Conservation (phyloP, 2,888 invertebrate genomes). For the Myopa testacea region DNA sequence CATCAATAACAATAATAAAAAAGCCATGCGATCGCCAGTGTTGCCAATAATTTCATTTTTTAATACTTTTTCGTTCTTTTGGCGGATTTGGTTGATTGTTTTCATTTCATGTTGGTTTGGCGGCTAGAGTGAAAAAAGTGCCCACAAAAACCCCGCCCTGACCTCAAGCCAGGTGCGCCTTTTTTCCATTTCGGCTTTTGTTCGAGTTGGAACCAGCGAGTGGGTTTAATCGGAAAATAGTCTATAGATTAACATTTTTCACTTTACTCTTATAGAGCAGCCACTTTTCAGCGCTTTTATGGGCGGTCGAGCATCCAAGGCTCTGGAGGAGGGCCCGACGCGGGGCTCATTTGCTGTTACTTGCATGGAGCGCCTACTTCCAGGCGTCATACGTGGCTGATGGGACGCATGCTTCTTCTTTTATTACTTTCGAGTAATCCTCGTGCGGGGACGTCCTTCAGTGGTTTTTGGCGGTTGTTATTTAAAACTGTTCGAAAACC, state of each 20-base stretch:
- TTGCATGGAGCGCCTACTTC: slow-evolving; percentile 14
- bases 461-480: neutral
- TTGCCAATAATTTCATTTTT: slow-evolving; percentile 10
- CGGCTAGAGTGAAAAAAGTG: neutral
- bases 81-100: slow-evolving; percentile 19
- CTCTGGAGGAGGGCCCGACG: neutral
- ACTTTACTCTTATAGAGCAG: slow-evolving; percentile 13
- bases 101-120: slow-evolving; percentile 27
- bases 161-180: neutral
- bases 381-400: neutral
- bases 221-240: slow-evolving; percentile 35
- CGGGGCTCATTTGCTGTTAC: slow-evolving; percentile 3
- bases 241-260: slow-evolving; percentile 33
- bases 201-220: slow-evolving; percentile 36
- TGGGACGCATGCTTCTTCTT: neutral
- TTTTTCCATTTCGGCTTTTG: slow-evolving; percentile 31
- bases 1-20: neutral
- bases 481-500: neutral
- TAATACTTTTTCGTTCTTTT: neutral
- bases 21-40: slow-evolving; percentile 10
- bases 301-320: neutral
- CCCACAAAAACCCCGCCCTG: neutral
- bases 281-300: slow-evolving; percentile 25
- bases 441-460: neutral
- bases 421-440: neutral